Evolutionary conservation across 2,888 invertebrate genomes (phyloP), one percentile per base, ranked within the genome.

Genomic region (Enchytraeus crypticus): DNA sequence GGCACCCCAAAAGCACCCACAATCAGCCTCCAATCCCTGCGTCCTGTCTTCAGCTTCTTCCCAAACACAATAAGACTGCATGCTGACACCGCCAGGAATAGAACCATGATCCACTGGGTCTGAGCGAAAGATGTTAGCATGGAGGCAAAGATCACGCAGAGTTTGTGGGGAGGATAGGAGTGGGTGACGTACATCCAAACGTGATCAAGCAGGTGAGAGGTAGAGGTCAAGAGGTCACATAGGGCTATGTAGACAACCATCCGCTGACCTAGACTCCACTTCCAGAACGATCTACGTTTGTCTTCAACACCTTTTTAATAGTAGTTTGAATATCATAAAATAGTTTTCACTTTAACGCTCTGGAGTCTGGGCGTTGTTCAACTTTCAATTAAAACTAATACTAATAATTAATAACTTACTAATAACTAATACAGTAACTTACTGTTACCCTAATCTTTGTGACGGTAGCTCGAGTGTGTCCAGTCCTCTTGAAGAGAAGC

Each of bases 201-300:
- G 54, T 64, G 64, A 46, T 64, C 64, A 26, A 55, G 32, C 27
- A 51, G 32, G 56, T 64, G 64, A 26, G 51, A 47, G 51, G 46
- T 45, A n/a, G 57, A 45, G 30, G 26, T 43, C 14, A 1, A 8
- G 1, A 61, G 30, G 47, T 61, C 61, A 49, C 51, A 61, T 2
- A 1, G 8, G 18, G 57, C 57, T 34, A 61, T 49, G 29, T 61
- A 61, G 30, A 61, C 18, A 3, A 61, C 57, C 32, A 61, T 23
- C 21, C 61, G 18, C 46, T 61, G 57, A 8, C 53, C 53, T 1
- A 51, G 21, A 27, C 33, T 51, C 53, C 53, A 51, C 27, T 30
- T 27, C 51, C 53, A n/a, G 27, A 49, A 57, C 2, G 43, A 18
- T 8, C n/a, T n/a, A n/a, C n/a, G n/a, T n/a, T n/a, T n/a, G n/a